Conservation (phyloP, 2,888 invertebrate species). For the Himalopsyche kuldschensis region DNA sequence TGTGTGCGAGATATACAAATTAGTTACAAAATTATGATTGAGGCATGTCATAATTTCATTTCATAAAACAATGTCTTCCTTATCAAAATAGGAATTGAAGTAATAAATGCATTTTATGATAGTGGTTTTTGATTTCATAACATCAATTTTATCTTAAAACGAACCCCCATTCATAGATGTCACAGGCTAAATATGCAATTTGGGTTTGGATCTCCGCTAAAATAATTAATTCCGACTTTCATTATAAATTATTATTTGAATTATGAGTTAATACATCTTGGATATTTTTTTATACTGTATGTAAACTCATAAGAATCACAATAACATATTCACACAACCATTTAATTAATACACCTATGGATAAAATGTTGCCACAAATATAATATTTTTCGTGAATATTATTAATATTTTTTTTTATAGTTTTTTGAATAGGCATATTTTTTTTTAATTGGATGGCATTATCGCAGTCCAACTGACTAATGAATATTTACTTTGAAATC, state of each 20-base stretch:
- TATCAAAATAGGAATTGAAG: too few relatives aligned
- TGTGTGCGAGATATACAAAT: neutral
- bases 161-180: neutral
- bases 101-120: too few relatives aligned
- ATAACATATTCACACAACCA: neutral
- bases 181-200: neutral
- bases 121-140: neutral
- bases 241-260: neutral
- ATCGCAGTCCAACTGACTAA: neutral
- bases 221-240: neutral
- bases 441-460: neutral
- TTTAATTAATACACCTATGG: neutral
- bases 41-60: neutral
- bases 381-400: neutral
- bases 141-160: neutral
- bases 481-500: neutral
- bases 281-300: neutral
- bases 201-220: neutral
- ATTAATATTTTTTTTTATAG: neutral
- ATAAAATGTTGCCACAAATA: neutral
- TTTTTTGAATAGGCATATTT: neutral
- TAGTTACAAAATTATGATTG: neutral
- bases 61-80: too few relatives aligned
- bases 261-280: neutral
- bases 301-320: neutral